Conservation (phyloP, 2,888 invertebrate genomes). For the Xestia ashworthii region DNA sequence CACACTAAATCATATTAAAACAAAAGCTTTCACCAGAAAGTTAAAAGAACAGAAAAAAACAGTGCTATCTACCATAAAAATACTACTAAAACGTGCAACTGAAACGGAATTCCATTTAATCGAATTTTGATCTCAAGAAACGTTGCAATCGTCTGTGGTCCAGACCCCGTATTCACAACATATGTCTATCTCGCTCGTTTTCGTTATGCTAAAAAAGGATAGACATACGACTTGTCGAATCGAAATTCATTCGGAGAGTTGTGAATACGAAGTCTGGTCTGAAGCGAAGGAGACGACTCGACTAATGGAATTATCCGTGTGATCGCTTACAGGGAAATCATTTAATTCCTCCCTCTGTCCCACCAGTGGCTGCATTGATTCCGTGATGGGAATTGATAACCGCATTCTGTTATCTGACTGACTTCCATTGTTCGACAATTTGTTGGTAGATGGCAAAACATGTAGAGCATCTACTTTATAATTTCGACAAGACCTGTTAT, state of each 20-base stretch:
- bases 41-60: conserved; percentile 4
- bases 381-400: conserved; percentile 49
- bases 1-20: background rate
- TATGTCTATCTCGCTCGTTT: too few relatives aligned
- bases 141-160: conserved; percentile 57
- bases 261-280: conserved; percentile 32
- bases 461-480: background rate
- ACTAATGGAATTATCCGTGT: conserved; percentile 69
- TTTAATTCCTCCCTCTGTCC: conserved; percentile 62
- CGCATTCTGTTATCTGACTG: conserved; percentile 42
- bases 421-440: conserved; percentile 27
- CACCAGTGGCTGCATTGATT: conserved; percentile 29
- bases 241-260: too few relatives aligned
- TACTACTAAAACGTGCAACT: conserved; percentile 20
- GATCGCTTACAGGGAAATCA: conserved; percentile 69
- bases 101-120: conserved; percentile 46
- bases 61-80: background rate
- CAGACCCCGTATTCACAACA: too few relatives aligned
- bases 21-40: background rate
- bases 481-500: background rate
- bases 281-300: conserved; percentile 48
- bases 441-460: conserved; percentile 14
- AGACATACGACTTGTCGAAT: too few relatives aligned
- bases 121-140: conserved; percentile 58
- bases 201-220: too few relatives aligned